These are phyloP conservation scores for Iselma pallidipennis DNA, from an alignment of 2,888 invertebrate species.

Conservation along the genomic window DNA sequence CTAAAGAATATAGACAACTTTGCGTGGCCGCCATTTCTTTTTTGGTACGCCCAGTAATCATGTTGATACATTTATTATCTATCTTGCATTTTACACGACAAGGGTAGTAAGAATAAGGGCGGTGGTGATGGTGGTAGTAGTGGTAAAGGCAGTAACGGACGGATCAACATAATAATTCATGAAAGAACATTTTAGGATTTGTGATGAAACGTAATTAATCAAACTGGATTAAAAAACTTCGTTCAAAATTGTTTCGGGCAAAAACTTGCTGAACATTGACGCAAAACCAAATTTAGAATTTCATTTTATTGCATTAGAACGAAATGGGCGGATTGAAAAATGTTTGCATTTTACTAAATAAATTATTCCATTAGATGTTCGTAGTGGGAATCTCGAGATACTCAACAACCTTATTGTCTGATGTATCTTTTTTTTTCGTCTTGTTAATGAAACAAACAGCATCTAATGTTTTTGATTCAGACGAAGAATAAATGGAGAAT, in stretches of 20 bases:
- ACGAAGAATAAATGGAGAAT: constrained; percentile 21
- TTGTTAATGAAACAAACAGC: constrained; percentile 20
- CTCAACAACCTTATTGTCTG: constrained; percentile 23
- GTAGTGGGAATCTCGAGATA: constrained; percentile 9
- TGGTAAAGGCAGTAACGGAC: not conserved
- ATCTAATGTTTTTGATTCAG: constrained; percentile 8
- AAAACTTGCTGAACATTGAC: constrained; percentile 23
- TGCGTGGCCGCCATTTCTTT: constrained; percentile 17
- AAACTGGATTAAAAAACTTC: constrained; percentile 38
- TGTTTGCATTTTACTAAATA: constrained; percentile 16
- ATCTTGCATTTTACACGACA: constrained; percentile 5
- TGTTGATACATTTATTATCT: constrained; percentile 34
- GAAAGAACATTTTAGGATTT: constrained; percentile 29
- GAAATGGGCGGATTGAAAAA: not conserved
- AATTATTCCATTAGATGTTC: constrained; percentile 25
- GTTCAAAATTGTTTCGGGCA: constrained; percentile 29
- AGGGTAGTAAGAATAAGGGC: not conserved
- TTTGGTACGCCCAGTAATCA: constrained; percentile 21
- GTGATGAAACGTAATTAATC: constrained; percentile 41
- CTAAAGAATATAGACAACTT: constrained; percentile 32
- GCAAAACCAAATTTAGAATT: constrained; percentile 29
- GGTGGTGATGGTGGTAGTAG: not conserved
- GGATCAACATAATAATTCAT: constrained; percentile 35
- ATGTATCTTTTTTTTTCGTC: constrained; percentile 44
- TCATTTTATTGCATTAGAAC: constrained; percentile 19